These are phyloP conservation scores for Nothura maculosa DNA, from an alignment of 2,797 vertebrate genomes.

Conservation along the genomic window DNA sequence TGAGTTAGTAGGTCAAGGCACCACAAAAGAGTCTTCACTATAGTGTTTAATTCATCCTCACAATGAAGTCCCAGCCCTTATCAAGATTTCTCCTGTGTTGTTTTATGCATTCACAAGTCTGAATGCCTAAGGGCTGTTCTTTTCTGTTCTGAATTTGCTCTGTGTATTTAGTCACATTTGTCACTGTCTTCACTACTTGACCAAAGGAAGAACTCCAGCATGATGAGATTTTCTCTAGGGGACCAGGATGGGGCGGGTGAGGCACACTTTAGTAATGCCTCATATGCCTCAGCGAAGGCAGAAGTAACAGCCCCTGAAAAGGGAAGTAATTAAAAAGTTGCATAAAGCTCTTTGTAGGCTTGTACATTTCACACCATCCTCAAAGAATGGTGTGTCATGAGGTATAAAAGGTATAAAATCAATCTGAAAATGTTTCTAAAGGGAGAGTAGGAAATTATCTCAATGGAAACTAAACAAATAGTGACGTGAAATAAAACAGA, in stretches of 20 bases:
- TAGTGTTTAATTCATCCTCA: neutral
- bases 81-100: neutral
- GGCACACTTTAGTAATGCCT: neutral
- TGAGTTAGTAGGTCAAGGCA: neutral
- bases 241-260: neutral
- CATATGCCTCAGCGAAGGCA: neutral
- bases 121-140: neutral
- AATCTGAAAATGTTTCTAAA: neutral
- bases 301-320: neutral
- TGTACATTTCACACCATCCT: neutral
- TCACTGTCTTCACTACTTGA: neutral
- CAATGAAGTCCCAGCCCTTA: neutral
- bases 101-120: neutral
- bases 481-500: constrained; percentile 31
- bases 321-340: neutral
- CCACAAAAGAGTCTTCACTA: neutral
- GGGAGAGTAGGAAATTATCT: neutral
- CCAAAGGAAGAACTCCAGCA: neutral
- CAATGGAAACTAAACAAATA: constrained; percentile 26
- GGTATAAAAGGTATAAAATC: neutral
- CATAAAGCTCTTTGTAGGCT: neutral
- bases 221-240: neutral
- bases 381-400: neutral
- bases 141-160: neutral
- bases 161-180: neutral